Base-by-base conservation (phyloP, 2,797 vertebrate genomes). In the Paguma larvata region DNA sequence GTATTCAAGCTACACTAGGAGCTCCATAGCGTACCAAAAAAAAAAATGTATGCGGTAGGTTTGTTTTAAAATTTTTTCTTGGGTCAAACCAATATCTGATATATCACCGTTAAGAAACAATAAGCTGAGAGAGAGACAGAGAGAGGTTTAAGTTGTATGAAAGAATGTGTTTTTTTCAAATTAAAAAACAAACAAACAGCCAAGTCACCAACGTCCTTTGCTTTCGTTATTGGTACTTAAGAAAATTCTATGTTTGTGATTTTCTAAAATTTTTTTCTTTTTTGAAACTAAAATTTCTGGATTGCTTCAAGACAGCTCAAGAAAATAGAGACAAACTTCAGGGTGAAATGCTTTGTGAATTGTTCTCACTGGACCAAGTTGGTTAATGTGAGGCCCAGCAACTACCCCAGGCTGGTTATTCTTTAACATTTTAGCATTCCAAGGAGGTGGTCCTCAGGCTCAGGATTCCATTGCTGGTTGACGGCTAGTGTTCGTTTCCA, bases 221-320 rank as follows among this genome's bases (percentile, higher is more conserved):
- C 10, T 94, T 90, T 87, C 38, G 32, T 77, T 56, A 27, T n/a
- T 88, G n/a, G 73, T 97, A 30, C 48, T 89, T 12, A 46, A 73
- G 51, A 82, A 91, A 48, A 77, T 5, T 34, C 41, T n/a, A 53
- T 16, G n/a, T 30, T 88, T 67, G 44, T 72, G 41, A 83, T 44
- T 73, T 89, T 91, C 59, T 41, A 67, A 51, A 44, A 38, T 23
- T 7, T 80, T 72, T 30, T 83, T 72, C 77, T 34, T 56, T 82
- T 6, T 9, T 51, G 48, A 3, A 78, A 65, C 53, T 85, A 46
- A 75, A 65, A 44, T 75, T 51, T 88, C 87, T 72, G 46, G 44
- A 46, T 80, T 86, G 51, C 38, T 90, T 96, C n/a, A 72, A 19
- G 16, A 44, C 0, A 3, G 27, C 25, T 62, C 6, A 34, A 62